Evolutionary conservation across 2,797 vertebrate genomes (phyloP), one percentile per base, ranked within the genome.

Genomic region (Alcedo atthis): DNA sequence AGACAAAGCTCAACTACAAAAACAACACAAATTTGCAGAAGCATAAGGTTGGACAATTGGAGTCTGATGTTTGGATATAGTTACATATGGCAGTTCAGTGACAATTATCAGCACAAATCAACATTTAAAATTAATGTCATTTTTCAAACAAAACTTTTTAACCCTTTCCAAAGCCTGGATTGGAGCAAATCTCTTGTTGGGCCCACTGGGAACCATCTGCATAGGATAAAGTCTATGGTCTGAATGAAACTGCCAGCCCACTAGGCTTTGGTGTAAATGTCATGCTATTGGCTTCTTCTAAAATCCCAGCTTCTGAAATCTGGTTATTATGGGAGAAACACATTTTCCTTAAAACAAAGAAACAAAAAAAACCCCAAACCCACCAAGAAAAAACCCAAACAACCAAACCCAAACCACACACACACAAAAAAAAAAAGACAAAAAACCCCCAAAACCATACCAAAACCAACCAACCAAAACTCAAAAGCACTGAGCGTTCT

Each of bases 1-100:
- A 91, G 75, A 80, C 75, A 91, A 92, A 93, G 12, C 78, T 82
- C 84, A 92, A 80, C 90, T 93, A 96, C 33, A 28, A 77, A 90
- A 92, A 81, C 64, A 91, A 84, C 2, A 0, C 30, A 82, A 75
- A 86, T 93, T 80, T 91, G 17, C 75, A 88, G 85, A 88, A 90
- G 32, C 54, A 74, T 40, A 48, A 4, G 4, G 42, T 64, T 77
- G 30, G 64, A 81, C 59, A 84, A 64, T 59, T 76, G 53, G 53
- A 70, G 67, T 40, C 19, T 79, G 57, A 77, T 84, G 22, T 76
- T 91, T 89, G 81, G 37, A 79, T 71, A 81, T 15, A 68, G 63
- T 79, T 90, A 51, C n/a, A 51, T 93, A 81, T 42, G 57, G 53
- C 49, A 88, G 37, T 70, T 90, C 32, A 58, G 37, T 73, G 53